Base-by-base conservation (phyloP, 1,140 invertebrate species). In the Nomia melanderi region DNA sequence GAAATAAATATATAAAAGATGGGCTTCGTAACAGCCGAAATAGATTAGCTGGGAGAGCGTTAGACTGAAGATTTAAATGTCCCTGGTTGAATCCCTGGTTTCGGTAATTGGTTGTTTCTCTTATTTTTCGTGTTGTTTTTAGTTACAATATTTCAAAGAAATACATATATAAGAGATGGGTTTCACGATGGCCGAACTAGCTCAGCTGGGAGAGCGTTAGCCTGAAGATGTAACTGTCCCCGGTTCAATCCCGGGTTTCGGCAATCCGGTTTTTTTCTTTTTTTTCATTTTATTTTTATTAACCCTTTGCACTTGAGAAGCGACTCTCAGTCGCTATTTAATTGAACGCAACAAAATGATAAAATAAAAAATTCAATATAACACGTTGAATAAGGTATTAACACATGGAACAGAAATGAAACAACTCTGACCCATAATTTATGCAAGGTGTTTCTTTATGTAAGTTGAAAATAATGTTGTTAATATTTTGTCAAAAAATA, bases 1-100 rank as follows among this genome's bases (percentile, higher is more conserved):
- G n/a, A 14, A n/a, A n/a, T n/a, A n/a, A n/a, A 3, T 17, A 44
- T 20, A 20, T 29, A 20, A 29, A 27, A 27, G 17, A 2, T 11
- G 27, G 8, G 6, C 14, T 31, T 11, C 2, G 23, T 0, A 25
- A 33, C 0, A 12, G 78, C 63, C 73, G 79, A 81, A 81, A 82
- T 70, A 79, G 77, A 71, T 83, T 65, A 66, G 75, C 62, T 73
- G 75, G 65, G 62, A 78, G 60, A 75, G 76, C 76, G 57, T 83
- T 83, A 82, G 67, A 74, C 75, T 65, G 65, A 70, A 70, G 65
- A 76, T 76, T 64, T 76, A 54, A 82, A 82, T 70, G 65, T 80
- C 59, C 29, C 65, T 53, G 66, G 62, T 77, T 82, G 78, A 67
- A 77, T 77, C 47, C 47, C 73, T 50, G 56, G 62, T 81, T 81